These are phyloP conservation scores for Empidonax traillii DNA, from an alignment of 2,113 vertebrate genomes.

Conservation along the genomic window DNA sequence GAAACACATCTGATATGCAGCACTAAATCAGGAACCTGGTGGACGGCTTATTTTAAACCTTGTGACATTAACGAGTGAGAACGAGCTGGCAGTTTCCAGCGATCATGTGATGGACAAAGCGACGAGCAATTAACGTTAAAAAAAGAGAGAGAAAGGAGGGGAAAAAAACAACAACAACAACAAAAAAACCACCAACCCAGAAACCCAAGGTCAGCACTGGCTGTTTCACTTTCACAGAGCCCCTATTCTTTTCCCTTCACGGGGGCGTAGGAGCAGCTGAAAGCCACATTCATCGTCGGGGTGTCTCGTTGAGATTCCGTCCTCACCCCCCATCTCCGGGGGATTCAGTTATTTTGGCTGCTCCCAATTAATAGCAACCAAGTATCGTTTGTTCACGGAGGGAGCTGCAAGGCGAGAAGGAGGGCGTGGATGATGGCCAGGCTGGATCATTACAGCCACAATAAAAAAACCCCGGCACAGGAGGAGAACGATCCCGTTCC, in stretches of 20 bases:
- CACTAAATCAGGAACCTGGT: neutral
- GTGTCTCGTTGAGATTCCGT: constrained; percentile 37
- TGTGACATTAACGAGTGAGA: neutral
- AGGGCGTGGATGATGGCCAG: constrained; percentile 18
- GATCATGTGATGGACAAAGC: constrained; percentile 51
- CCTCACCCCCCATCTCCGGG: constrained; percentile 5
- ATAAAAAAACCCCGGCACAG: neutral
- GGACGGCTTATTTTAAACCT: constrained; percentile 1
- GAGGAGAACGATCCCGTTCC: constrained; percentile 27
- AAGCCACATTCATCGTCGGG: constrained; percentile 64
- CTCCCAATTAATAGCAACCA: constrained; percentile 50
- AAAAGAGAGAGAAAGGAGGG: neutral
- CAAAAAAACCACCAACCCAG: neutral
- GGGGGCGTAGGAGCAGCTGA: constrained; percentile 48
- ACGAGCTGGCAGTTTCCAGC: constrained; percentile 22
- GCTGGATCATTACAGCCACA: constrained; percentile 25
- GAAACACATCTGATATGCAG: neutral
- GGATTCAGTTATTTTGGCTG: constrained; percentile 55
- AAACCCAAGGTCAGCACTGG: constrained; percentile 68
- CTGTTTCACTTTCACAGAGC: constrained; percentile 59
- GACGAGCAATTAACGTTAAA: constrained; percentile 51
- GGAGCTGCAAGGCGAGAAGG: constrained; percentile 28
- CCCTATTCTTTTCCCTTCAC: constrained; percentile 35
- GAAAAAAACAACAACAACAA: neutral
- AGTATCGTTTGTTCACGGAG: constrained; percentile 27